phyloP scores from a whole-genome alignment of 2,113 vertebrate genomes.

The Ceyx cyanopectus region DNA sequence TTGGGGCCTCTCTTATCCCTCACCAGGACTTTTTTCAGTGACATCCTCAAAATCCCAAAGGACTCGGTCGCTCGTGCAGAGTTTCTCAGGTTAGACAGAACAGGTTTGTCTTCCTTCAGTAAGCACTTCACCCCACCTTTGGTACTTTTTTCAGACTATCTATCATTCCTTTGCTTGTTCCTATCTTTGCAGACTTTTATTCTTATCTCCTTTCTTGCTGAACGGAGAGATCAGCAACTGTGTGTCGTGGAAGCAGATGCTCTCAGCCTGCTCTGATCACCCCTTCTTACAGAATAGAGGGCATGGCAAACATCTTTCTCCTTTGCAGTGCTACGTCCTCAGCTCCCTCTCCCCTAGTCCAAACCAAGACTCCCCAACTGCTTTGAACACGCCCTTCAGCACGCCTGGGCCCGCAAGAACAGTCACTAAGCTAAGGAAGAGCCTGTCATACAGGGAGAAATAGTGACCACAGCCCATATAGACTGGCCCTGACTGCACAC shows the following conservation, averaged over 20 bases:
- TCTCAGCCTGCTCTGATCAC: background rate
- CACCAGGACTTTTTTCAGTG: conserved; percentile 59
- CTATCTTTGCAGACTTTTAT: background rate
- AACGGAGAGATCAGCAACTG: background rate
- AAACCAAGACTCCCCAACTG: background rate
- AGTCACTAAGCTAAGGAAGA: background rate
- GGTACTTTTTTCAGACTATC: background rate
- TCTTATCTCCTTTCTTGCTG: background rate
- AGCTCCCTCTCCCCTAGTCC: rapidly evolving
- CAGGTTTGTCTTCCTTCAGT: background rate
- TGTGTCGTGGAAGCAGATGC: background rate
- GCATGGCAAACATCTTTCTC: background rate
- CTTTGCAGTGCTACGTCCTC: background rate
- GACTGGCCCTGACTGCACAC: background rate
- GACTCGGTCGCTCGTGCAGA: background rate
- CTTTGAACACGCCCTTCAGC: background rate
- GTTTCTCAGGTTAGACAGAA: background rate
- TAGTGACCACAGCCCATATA: background rate
- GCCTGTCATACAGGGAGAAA: background rate
- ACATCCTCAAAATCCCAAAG: conserved; percentile 39
- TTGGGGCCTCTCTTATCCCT: conserved; percentile 27
- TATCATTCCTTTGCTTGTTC: background rate
- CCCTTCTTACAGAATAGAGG: background rate
- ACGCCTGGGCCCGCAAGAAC: background rate
- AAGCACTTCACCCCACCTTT: background rate